Evolutionary conservation across 2,888 invertebrate genomes (phyloP), one percentile per base, ranked within the genome.

Genomic region (Xanthorhoe spadicearia): DNA sequence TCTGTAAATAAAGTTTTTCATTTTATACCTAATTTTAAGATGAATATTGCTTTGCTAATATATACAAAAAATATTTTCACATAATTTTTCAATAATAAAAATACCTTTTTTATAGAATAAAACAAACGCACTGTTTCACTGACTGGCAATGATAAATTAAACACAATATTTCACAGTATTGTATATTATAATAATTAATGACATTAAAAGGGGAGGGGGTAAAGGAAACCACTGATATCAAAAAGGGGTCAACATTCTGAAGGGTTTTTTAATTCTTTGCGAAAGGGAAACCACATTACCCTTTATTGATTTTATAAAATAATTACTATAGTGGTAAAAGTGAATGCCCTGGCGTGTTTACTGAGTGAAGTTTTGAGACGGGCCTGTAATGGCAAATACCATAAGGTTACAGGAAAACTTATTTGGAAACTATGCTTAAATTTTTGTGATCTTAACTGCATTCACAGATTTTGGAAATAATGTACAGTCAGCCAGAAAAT

Each of bases 141-240:
- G 53, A 54, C 50, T 9, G 18, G 28, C 32, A 49, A 23, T 35
- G 38, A 23, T 43, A 10, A 8, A 64, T 55, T 64, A 46, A 50
- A 19, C 23, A 15, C 28, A 32, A 53, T 15, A 35, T n/a, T 10
- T 13, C 4, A 32, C 9, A 15, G 15, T 23, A 52, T 6, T 23
- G n/a, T 59, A 59, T 13, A 48, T 59, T 43, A 43, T 43, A 0
- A 43, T 13, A 43, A 43, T 43, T 43, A 5, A 13, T 51, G 15
- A 23, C 18, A 10, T 1, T n/a, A 51, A 13, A 18, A 17, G 9
- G 35, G 7, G 23, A 9, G 38, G 38, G 48, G 19, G 23, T 32
- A 7, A 17, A 17, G 50, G 43, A 50, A 61, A 53, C 57, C 61
- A 35, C 58, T 58, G 61, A 66, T 66, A 66, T 9, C 43, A 50